phyloP scores from a whole-genome alignment of 2,888 invertebrate species.

The Lingula anatina region DNA sequence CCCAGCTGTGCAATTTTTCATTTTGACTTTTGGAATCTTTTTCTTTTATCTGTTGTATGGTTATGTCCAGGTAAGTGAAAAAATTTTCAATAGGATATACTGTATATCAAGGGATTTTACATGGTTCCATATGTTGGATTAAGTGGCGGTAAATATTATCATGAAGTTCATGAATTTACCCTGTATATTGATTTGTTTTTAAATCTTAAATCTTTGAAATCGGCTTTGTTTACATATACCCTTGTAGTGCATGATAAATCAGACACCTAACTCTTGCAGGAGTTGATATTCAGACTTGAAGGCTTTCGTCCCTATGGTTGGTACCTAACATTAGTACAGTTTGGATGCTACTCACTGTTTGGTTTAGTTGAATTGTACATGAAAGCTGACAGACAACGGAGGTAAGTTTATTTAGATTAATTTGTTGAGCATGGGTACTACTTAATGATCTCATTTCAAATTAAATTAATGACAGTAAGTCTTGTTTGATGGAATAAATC shows the following conservation, averaged over 20 bases:
- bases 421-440: too few species aligned
- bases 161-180: too few species aligned
- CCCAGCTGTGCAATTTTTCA: constrained; percentile 66
- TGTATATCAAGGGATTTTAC: background rate
- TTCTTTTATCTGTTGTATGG: constrained; percentile 85
- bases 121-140: background rate
- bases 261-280: constrained; percentile 55
- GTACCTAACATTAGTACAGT: constrained; percentile 88
- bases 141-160: background rate
- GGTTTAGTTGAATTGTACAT: constrained; percentile 69
- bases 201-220: background rate
- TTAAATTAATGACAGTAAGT: too few species aligned
- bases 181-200: constrained; percentile 5
- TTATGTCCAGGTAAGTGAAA: constrained; percentile 63
- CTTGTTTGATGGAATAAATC: too few species aligned
- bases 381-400: constrained; percentile 58
- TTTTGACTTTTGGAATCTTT: constrained; percentile 77
- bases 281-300: constrained; percentile 84
- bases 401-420: constrained; percentile 50
- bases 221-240: background rate
- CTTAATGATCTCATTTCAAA: too few species aligned
- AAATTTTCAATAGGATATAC: background rate
- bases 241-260: background rate
- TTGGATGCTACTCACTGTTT: constrained; percentile 77
- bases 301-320: constrained; percentile 86